Evolutionary conservation across 2,113 vertebrate genomes (phyloP).

Genomic region (Desmodus rotundus): DNA sequence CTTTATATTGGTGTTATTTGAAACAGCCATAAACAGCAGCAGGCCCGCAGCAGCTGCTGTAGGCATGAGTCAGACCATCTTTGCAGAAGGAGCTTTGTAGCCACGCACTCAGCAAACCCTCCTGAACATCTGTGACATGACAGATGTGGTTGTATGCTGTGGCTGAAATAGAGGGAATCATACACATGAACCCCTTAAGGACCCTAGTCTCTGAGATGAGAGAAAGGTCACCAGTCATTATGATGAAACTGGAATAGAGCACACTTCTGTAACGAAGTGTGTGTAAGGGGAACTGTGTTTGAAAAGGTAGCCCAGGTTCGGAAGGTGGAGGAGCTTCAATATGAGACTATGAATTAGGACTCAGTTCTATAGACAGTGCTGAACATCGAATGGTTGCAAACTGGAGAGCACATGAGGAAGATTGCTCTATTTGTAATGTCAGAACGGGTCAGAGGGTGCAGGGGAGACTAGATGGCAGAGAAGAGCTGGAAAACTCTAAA

Average conservation of each 20-base stretch:
- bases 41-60: not conserved
- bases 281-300: not conserved
- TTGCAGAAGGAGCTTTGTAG: not conserved
- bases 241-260: not conserved
- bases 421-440: not conserved
- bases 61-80: not conserved
- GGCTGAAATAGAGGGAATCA: not conserved
- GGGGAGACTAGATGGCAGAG: not conserved
- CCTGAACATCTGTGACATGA: not conserved
- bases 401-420: not conserved
- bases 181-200: not conserved
- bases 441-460: not conserved
- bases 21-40: not conserved
- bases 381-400: not conserved
- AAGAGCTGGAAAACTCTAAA: not conserved
- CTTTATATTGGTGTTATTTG: conserved; percentile 11
- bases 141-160: not conserved
- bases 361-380: not conserved
- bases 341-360: not conserved
- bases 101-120: not conserved
- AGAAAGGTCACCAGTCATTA: not conserved
- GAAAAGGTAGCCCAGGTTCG: not conserved
- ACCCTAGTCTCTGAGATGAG: not conserved
- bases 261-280: not conserved
- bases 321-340: not conserved